Conservation (phyloP, 2,888 invertebrate genomes). For the Pantelozetes paolii region DNA sequence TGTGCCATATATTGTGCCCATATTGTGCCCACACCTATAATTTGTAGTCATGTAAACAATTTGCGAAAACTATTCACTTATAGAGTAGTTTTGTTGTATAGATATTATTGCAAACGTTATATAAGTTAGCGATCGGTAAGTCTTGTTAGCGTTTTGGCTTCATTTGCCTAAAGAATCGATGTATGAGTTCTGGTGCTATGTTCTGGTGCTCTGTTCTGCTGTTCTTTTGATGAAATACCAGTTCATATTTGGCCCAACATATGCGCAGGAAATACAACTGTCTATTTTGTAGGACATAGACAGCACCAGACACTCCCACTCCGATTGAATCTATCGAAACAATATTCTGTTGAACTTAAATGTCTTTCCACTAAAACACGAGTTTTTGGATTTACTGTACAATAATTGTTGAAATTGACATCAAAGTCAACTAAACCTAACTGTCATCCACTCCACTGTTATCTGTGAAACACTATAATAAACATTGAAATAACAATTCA, state of each 20-base stretch:
- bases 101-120: slow-evolving; percentile 5
- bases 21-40: slow-evolving; percentile 22
- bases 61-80: slow-evolving; percentile 22
- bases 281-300: not conserved
- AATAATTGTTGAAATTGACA: not conserved
- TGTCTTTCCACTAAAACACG: not conserved
- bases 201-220: no score
- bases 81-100: not conserved
- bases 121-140: slow-evolving; percentile 17
- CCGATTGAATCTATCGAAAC: not conserved
- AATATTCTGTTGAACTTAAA: not conserved
- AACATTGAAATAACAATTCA: not conserved
- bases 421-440: not conserved
- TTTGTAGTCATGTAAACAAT: slow-evolving; percentile 32
- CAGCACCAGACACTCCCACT: not conserved
- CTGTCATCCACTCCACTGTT: not conserved
- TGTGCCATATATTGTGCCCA: no score
- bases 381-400: not conserved
- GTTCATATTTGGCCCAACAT: not conserved
- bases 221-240: slow-evolving; percentile 1
- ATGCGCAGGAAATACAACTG: slow-evolving; percentile 25
- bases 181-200: slow-evolving; percentile 2
- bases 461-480: not conserved
- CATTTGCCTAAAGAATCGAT: slow-evolving; percentile 32
- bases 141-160: slow-evolving; percentile 26